Percentiles rank a stretch among this genome's conserved stretches.
phyloP scores from a whole-genome alignment of 1,140 invertebrate genomes.

The Ooceraea biroi region DNA sequence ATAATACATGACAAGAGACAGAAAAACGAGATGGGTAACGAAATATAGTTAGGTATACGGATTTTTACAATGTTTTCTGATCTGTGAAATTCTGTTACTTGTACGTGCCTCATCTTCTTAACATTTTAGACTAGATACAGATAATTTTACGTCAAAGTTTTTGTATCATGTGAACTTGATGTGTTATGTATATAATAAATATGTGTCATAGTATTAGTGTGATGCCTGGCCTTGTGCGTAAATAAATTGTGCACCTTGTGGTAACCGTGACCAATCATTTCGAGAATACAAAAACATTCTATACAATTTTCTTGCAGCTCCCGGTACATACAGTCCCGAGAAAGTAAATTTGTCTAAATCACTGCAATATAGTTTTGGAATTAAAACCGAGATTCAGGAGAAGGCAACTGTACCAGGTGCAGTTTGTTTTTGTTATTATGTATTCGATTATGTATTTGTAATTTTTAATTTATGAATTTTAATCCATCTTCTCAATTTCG shows the following conservation, averaged over 20 bases:
- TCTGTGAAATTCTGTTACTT: background rate
- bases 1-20: background rate
- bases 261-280: constrained; percentile 34
- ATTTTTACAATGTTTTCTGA: background rate
- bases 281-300: constrained; percentile 28
- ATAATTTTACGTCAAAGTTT: no score
- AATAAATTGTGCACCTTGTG: constrained; percentile 39
- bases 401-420: constrained; percentile 86
- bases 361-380: constrained; percentile 88
- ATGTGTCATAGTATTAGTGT: constrained; percentile 22
- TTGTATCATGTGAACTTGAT: background rate
- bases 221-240: constrained; percentile 20
- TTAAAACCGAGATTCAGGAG: constrained; percentile 86
- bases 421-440: constrained; percentile 17
- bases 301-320: constrained; percentile 80
- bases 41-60: background rate
- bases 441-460: no score
- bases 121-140: constrained; percentile 3
- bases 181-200: constrained; percentile 16
- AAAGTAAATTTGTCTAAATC: constrained; percentile 89
- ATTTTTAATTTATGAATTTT: constrained; percentile 6
- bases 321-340: constrained; percentile 87
- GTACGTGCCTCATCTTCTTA: constrained; percentile 3
- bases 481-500: constrained; percentile 21
- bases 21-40: background rate